Percentiles rank a stretch among this genome's conserved stretches.
phyloP scores from a whole-genome alignment of 2,113 vertebrate genomes.

The Notothenia rossii region DNA sequence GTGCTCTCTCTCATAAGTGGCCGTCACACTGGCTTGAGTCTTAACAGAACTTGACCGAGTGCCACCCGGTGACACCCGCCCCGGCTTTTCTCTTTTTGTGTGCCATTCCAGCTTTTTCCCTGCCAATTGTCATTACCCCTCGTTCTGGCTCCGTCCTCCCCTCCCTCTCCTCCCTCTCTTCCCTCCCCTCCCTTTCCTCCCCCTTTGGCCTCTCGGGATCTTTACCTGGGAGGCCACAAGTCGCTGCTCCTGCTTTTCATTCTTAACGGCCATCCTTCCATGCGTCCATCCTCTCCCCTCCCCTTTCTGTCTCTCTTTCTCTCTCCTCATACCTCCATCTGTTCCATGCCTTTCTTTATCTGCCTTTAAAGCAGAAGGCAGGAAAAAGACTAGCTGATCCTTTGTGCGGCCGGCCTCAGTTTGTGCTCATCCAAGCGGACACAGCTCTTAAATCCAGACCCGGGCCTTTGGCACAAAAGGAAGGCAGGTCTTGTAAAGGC shows the following conservation, averaged over 20 bases:
- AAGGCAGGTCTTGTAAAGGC: constrained; percentile 68
- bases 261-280: constrained; percentile 46
- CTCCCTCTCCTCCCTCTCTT: too few species aligned
- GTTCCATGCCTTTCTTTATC: constrained; percentile 70
- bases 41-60: constrained; percentile 66
- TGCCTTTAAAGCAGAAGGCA: constrained; percentile 71
- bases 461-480: constrained; percentile 73
- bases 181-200: background rate
- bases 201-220: constrained; percentile 57
- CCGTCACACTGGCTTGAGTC: constrained; percentile 57
- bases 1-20: constrained; percentile 26
- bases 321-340: constrained; percentile 75
- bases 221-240: constrained; percentile 74
- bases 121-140: constrained; percentile 56
- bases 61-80: constrained; percentile 68
- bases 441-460: constrained; percentile 75
- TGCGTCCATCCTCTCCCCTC: constrained; percentile 30
- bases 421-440: constrained; percentile 78
- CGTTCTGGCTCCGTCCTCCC: constrained; percentile 19
- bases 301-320: constrained; percentile 20
- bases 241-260: constrained; percentile 68
- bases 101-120: constrained; percentile 47
- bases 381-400: constrained; percentile 71
- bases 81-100: constrained; percentile 62
- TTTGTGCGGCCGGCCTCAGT: constrained; percentile 73